A percentile compares a stretch with the other conserved stretches of the same genome.
These are phyloP conservation scores for Lucifuga dentata DNA, from an alignment of 2,113 vertebrate genomes.

Conservation along the genomic window DNA sequence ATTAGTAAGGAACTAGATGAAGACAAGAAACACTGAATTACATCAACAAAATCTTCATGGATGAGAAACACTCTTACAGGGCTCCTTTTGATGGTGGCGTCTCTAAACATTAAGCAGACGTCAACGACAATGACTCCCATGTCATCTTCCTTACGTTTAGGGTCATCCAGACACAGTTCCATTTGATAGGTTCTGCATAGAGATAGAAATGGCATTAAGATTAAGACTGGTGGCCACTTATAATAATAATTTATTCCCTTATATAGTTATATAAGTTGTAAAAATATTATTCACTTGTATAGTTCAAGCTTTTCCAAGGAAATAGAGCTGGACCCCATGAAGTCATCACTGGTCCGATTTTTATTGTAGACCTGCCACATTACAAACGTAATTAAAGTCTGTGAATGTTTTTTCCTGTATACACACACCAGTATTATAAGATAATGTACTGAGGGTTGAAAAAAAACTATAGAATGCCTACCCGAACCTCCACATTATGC, in stretches of 20 bases:
- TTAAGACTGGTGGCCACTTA: background rate
- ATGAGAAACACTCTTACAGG: constrained; percentile 56
- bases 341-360: constrained; percentile 92
- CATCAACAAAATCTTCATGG: background rate
- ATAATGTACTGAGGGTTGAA: background rate
- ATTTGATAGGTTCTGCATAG: constrained; percentile 84
- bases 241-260: background rate
- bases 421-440: background rate
- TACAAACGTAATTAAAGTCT: background rate
- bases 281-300: constrained; percentile 84
- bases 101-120: constrained; percentile 87
- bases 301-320: constrained; percentile 85
- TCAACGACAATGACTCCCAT: constrained; percentile 93
- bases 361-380: constrained; percentile 91
- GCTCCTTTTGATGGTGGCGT: constrained; percentile 90
- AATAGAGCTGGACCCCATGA: constrained; percentile 91
- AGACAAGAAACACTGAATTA: background rate
- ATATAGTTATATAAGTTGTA: background rate
- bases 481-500: constrained; percentile 89
- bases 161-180: constrained; percentile 88
- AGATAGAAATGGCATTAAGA: background rate
- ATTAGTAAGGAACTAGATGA: constrained; percentile 11
- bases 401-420: accelerated
- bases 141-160: constrained; percentile 92
- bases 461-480: constrained; percentile 59